phyloP scores from a whole-genome alignment of 2,113 vertebrate species.

The Boulengeromyrus knoepffleri region DNA sequence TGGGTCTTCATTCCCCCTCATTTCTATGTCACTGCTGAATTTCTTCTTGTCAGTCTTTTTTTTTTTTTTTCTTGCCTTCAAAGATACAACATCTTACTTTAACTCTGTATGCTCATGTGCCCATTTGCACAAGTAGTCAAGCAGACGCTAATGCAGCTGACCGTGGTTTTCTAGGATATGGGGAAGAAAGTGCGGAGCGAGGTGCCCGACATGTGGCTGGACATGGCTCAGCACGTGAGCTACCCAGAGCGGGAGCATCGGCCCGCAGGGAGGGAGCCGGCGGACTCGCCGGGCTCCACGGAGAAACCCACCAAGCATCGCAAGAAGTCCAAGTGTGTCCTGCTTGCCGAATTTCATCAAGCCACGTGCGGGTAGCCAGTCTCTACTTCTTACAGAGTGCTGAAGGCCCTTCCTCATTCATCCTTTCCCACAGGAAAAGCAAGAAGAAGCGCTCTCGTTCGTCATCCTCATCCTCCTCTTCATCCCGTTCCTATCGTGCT shows the following conservation, averaged over 20 bases:
- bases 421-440: slow-evolving; percentile 69
- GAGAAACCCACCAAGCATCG: slow-evolving; percentile 91
- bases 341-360: neutral
- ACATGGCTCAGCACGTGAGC: slow-evolving; percentile 94
- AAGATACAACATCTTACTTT: neutral
- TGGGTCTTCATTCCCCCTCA: neutral
- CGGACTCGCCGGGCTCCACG: slow-evolving; percentile 82
- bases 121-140: neutral
- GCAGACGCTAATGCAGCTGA: neutral
- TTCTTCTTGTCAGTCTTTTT: neutral
- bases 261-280: slow-evolving; percentile 72
- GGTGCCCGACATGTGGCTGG: slow-evolving; percentile 89
- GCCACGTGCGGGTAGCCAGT: neutral
- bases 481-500: slow-evolving; percentile 67
- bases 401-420: neutral
- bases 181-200: slow-evolving; percentile 85
- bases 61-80: neutral
- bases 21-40: neutral
- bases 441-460: slow-evolving; percentile 88
- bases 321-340: slow-evolving; percentile 81
- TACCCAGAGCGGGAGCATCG: slow-evolving; percentile 77
- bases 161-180: slow-evolving; percentile 64
- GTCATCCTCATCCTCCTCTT: slow-evolving; percentile 84
- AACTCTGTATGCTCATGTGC: neutral
- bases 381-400: neutral